Evolutionary conservation across 1,140 invertebrate genomes (phyloP).

Genomic region (Brachionus paranguensis): DNA sequence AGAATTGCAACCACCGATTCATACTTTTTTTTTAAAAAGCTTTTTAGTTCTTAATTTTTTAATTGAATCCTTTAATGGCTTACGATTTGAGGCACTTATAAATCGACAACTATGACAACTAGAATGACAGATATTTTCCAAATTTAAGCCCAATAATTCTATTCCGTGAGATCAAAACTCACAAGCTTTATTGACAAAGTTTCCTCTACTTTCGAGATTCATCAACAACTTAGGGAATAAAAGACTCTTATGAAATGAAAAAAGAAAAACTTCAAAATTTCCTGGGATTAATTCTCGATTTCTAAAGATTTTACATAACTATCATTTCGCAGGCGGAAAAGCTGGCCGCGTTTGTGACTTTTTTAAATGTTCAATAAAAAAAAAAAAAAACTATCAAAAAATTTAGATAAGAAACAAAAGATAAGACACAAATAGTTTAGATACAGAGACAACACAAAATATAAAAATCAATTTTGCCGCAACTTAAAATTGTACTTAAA

Average conservation of each 20-base stretch:
- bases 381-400: not conserved
- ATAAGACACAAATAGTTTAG: not conserved
- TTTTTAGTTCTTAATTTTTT: slow-evolving; percentile 34
- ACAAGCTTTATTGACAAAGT: not conserved
- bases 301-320: slow-evolving; percentile 6
- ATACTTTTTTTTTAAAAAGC: not conserved
- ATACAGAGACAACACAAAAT: not conserved
- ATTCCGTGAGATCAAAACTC: not conserved
- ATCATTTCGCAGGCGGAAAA: not conserved
- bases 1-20: not conserved
- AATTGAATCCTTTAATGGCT: slow-evolving; percentile 27
- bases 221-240: not conserved
- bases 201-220: not conserved
- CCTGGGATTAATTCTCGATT: slow-evolving; percentile 25
- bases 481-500: slow-evolving; percentile 18
- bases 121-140: slow-evolving; percentile 22
- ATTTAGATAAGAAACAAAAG: not conserved
- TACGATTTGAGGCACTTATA: not conserved
- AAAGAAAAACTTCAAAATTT: not conserved
- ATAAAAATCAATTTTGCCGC: slow-evolving; percentile 11
- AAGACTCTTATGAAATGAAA: not conserved
- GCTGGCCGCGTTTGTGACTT: not conserved
- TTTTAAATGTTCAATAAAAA: not conserved
- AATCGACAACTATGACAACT: slow-evolving; percentile 34
- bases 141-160: not conserved